phyloP scores from a whole-genome alignment of 2,888 invertebrate genomes.

The Ornithoptera alexandrae region DNA sequence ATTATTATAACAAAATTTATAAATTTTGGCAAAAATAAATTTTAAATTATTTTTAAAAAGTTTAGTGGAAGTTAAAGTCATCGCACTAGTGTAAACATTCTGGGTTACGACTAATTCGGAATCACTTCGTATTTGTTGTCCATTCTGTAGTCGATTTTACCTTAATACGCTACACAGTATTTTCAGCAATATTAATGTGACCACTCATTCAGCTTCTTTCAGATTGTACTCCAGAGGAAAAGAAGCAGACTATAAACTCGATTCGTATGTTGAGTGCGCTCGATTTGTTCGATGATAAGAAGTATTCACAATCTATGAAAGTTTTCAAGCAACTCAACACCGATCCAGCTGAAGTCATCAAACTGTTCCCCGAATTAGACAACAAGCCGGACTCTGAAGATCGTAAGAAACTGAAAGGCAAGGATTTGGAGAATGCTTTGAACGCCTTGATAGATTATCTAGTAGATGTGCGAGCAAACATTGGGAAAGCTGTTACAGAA shows the following conservation, averaged over 20 bases:
- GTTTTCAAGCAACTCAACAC: slow-evolving; percentile 94
- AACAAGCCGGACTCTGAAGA: slow-evolving; percentile 60
- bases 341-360: slow-evolving; percentile 97
- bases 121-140: too few relatives aligned
- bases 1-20: too few relatives aligned
- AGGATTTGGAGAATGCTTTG: slow-evolving; percentile 92
- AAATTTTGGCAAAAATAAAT: too few relatives aligned
- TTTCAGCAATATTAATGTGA: background rate
- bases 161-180: background rate
- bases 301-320: slow-evolving; percentile 94
- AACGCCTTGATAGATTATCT: slow-evolving; percentile 94
- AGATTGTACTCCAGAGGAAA: slow-evolving; percentile 89
- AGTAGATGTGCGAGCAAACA: slow-evolving; percentile 84
- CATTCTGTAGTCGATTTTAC: too few relatives aligned
- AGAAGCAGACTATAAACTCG: slow-evolving; percentile 88
- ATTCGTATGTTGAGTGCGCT: slow-evolving; percentile 95
- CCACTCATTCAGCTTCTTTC: slow-evolving; percentile 86
- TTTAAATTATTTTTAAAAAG: too few relatives aligned
- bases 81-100: too few relatives aligned
- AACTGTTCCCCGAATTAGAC: slow-evolving; percentile 94
- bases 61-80: too few relatives aligned
- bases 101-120: too few relatives aligned
- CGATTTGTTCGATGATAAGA: slow-evolving; percentile 92
- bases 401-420: slow-evolving; percentile 83
- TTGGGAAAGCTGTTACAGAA: slow-evolving; percentile 55